Evolutionary conservation across 2,113 vertebrate genomes (phyloP), one percentile per base, ranked within the genome.

Genomic region (Caranx melampygus): DNA sequence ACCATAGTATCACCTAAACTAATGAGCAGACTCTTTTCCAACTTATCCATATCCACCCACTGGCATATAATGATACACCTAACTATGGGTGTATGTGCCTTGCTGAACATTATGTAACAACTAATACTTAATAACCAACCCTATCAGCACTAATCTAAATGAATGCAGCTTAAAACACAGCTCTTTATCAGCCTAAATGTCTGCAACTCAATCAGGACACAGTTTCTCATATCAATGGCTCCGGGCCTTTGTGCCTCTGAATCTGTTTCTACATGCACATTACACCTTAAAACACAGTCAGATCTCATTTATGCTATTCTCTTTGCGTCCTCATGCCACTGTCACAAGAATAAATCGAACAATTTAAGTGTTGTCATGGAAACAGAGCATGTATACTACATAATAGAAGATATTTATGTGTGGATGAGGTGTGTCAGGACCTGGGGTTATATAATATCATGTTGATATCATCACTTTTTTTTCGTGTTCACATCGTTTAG

Each of bases 141-240:
- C 7, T 4, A 33, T 74, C 26, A 49, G 4, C 20, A 10, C 45
- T 34, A 3, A 60, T 59, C 6, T 66, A 62, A 58, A 75, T 75
- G 8, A n/a, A 61, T 71, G 72, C 72, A 44, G 21, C 21, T 61
- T 68, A 14, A 62, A 68, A 75, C 55, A 42, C 47, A 45, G 55
- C 44, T 8, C 10, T 57, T 51, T 71, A 81, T 79, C 77, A 35
- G 35, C 14, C 5, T 79, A 77, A 86, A 72, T 40, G 58, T 72
- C 21, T 45, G 6, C 0, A 20, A 5, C 15, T 55, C 15, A 83
- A 82, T 85, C 78, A 73, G 59, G 21, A n/a, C 76, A 87, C 68
- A 71, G 10, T 37, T 77, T 15, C 57, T 2, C 34, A 55, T 49
- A 61, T 74, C 44, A 49, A 0, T 44, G 21, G 10, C n/a, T 11